Evolutionary conservation across 2,113 vertebrate species (phyloP).

Genomic region (Chloebia gouldiae): DNA sequence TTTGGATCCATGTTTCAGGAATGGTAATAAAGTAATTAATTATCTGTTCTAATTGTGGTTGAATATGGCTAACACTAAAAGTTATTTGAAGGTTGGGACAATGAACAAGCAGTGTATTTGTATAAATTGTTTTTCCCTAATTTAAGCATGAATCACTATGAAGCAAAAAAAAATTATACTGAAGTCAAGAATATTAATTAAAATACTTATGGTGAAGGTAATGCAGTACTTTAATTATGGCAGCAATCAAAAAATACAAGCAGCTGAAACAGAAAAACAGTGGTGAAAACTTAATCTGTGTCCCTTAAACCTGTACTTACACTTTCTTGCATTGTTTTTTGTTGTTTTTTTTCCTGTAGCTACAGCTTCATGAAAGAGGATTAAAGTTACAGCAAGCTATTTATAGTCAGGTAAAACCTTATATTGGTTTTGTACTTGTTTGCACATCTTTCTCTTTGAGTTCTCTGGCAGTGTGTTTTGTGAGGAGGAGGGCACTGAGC

Average conservation of each 20-base stretch:
- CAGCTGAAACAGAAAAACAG: neutral
- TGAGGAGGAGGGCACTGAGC: neutral
- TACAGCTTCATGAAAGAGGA: slow-evolving; percentile 93
- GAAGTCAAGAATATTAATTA: neutral
- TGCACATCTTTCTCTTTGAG: neutral
- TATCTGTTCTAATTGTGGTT: neutral
- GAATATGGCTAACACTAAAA: neutral
- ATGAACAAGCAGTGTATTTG: neutral
- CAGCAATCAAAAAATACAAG: neutral
- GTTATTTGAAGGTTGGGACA: neutral
- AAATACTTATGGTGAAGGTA: neutral
- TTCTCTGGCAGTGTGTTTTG: neutral
- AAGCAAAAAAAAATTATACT: neutral
- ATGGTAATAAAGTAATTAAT: neutral
- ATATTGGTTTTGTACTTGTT: neutral
- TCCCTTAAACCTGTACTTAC: neutral
- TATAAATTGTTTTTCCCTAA: neutral
- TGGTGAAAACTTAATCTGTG: neutral
- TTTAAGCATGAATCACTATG: neutral
- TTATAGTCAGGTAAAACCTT: slow-evolving; percentile 83
- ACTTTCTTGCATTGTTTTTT: neutral
- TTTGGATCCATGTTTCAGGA: neutral
- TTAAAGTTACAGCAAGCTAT: slow-evolving; percentile 91
- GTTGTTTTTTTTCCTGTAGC: slow-evolving; percentile 62
- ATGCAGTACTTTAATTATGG: neutral